Evolutionary conservation across 2,797 vertebrate species (phyloP), one percentile per base, ranked within the genome.

Genomic region (Sebastes aleutianus): DNA sequence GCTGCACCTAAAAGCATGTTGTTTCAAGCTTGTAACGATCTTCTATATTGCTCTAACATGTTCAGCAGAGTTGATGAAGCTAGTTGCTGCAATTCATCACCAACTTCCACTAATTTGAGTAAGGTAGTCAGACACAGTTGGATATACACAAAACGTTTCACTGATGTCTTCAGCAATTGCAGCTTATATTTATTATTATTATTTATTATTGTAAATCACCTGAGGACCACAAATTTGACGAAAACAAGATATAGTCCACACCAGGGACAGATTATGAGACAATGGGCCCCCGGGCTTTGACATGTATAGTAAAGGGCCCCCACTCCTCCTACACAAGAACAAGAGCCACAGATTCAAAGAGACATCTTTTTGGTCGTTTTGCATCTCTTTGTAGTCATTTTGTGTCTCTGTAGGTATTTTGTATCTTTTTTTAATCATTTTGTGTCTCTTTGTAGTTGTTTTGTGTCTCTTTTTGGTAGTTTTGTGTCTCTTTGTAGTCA

Each of bases 1-100:
- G 63, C 24, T 70, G 67, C 72, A 69, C 70, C 85, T 87, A 27
- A 86, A 86, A 84, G 88, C 4, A 4, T 36, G 3, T 65, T 62
- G 70, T 77, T 87, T 67, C 64, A 64, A 78, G 11, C 32, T 75
- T 27, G 54, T 54, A 27, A 43, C 43, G 57, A 43, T 39, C 59
- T 20, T 20, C n/a, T 8, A 7, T 64, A 50, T 31, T 34, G 61
- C 69, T 69, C 22, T 11, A 4, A 74, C 56, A 24, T 53, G 34
- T 43, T 70, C 29, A 2, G 34, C 32, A 14, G 27, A 74, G 58
- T 27, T 7, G 5, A 47, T 34, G 22, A 24, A 58, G 27, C 12
- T 8, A 26, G 43, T 69, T 34, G 32, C 13, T 56, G 43, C 13
- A 12, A 12, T 74, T 68, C 20, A 27, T 43, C 24, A 29, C 11